Base-by-base conservation (phyloP, 1,140 invertebrate genomes). In the Pantala flavescens region DNA sequence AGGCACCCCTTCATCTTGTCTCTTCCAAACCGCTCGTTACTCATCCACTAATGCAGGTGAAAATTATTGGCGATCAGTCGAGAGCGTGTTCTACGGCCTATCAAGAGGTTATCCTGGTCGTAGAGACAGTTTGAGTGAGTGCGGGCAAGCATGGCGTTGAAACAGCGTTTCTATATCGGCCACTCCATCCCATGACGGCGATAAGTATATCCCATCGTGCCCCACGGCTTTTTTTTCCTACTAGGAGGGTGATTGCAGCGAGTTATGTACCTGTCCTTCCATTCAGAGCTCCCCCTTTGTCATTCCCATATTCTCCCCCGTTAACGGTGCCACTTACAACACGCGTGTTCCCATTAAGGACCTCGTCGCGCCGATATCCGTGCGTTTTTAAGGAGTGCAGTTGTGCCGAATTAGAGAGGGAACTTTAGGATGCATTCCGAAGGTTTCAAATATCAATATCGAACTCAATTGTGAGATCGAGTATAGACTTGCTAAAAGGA, bases 21-120 rank as follows among this genome's bases (percentile, higher is more conserved):
- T 21, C 49, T 12, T 63, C 49, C 49, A 63, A 63, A 63, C 49
- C 49, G 49, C 16, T 63, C 49, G 49, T 63, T 19, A 63, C 49
- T 63, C 49, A 63, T 63, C 12, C 3, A 63, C 49, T 63, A 63
- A 63, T 63, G 49, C 49, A 7, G 49, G 49, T 63, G 49, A 63
- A 63, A 63, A 63, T 63, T 63, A 63, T 63, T 63, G 49, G 49
- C 49, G 49, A 63, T 63, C 49, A 63, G 14, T 63, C 49, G 49
- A 63, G 49, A 3, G 49, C 49, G 12, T 63, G 49, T 63, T 63
- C 3, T 63, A 63, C 12, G n/a, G 49, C 49, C 49, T 63, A 63
- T 63, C 49, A 63, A 63, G 49, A 63, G 49, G 49, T 63, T 63
- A 63, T 63, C 49, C 49, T 21, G 49, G 16, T 21, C 49, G 49